Evolutionary conservation across 2,888 invertebrate species (phyloP), one percentile per base, ranked within the genome.

Genomic region (Chromoteleia sp.): DNA sequence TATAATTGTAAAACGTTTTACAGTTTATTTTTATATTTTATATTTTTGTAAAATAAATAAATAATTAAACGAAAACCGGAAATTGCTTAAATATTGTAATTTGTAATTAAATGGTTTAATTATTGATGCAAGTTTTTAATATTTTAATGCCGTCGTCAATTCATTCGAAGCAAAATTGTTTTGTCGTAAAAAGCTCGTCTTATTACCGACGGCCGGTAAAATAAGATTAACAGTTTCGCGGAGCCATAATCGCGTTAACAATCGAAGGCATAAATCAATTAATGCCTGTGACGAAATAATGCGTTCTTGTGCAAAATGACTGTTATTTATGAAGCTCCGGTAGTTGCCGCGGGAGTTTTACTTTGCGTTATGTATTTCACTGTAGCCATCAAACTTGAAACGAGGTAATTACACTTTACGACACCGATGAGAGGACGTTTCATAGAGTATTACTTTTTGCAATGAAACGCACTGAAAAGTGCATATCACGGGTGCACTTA

Each of bases 331-430:
- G 79, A 54, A 79, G 58, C 30, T 21, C 45, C 33, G 43, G 39
- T 7, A 39, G 30, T 54, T 74, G 30, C 54, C 59, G 39, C 50
- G 12, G 39, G 54, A 73, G 67, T 79, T 79, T 58, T 59, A 58
- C 71, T 65, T 65, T 33, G 45, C 73, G 59, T 79, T 74, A 82
- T 82, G 68, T 74, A 78, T 78, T 77, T 74, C 74, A 17, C 54
- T 41, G 59, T 54, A 41, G 59, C 63, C 77, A 78, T 82, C 74
- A 82, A 82, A 82, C 67, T 59, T 52, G 54, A 71, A 82, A 82
- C 78, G 74, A 74, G 77, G 77, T 82, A 74, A 82, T 82, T 82
- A 78, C 74, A 70, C 77, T 82, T 82, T 82, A 82, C 82, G 78
- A 82, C 54, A 73, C 81, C 77, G 73, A 81, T 68, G 81, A 81